phyloP scores from a whole-genome alignment of 1,140 invertebrate genomes.

The Protaetia brevitarsis region DNA sequence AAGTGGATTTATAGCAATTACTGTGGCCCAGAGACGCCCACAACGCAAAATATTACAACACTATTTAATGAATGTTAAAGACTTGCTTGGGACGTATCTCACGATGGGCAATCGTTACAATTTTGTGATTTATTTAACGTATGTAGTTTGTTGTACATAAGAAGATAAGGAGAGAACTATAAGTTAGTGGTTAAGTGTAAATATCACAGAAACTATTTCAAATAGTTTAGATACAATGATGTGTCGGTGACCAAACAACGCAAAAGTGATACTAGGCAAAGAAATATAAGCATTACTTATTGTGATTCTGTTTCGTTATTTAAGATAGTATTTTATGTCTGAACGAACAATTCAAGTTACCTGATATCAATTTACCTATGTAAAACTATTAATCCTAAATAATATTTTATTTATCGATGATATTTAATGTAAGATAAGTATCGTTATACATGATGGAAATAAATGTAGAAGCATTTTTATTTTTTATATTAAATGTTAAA shows the following conservation, averaged over 20 bases:
- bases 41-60: slow-evolving; percentile 1
- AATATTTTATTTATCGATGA: slow-evolving; percentile 12
- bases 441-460: not conserved
- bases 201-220: no score
- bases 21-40: slow-evolving; percentile 24
- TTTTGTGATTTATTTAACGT: not conserved
- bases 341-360: not conserved
- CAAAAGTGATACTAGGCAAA: not conserved
- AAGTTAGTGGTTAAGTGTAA: not conserved
- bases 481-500: slow-evolving; percentile 7
- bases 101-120: not conserved
- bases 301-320: slow-evolving; percentile 4
- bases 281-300: not conserved
- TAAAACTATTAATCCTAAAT: not conserved
- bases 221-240: no score
- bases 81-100: not conserved
- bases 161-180: not conserved
- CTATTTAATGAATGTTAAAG: not conserved
- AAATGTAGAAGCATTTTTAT: slow-evolving; percentile 1
- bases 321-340: no score
- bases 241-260: not conserved
- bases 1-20: slow-evolving; percentile 40
- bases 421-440: slow-evolving; percentile 2
- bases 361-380: not conserved
- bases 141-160: not conserved